Conservation (phyloP, 2,113 vertebrate genomes). For the Nanger granti region DNA sequence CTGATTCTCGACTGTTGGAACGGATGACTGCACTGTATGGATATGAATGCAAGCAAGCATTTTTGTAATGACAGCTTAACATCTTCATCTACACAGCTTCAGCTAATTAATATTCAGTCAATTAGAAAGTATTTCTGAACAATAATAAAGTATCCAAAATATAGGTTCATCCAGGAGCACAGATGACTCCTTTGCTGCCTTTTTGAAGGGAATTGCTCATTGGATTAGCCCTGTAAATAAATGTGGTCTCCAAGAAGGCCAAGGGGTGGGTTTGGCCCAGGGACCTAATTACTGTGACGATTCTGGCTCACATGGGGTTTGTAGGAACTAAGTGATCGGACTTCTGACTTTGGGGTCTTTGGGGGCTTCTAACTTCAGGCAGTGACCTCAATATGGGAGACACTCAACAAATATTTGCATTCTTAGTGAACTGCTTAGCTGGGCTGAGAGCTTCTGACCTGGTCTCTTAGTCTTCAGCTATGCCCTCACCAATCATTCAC, state of each 20-base stretch:
- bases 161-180: constrained; percentile 69
- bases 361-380: neutral
- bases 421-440: neutral
- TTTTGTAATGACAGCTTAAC: constrained; percentile 74
- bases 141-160: constrained; percentile 73
- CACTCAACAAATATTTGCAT: neutral
- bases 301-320: neutral
- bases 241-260: neutral
- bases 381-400: neutral
- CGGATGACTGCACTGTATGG: constrained; percentile 53
- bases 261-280: neutral
- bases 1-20: constrained; percentile 54
- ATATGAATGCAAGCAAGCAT: constrained; percentile 58
- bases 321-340: neutral
- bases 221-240: constrained; percentile 60
- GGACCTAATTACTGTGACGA: neutral
- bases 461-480: neutral
- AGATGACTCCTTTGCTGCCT: constrained; percentile 60
- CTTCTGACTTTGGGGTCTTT: neutral
- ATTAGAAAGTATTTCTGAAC: constrained; percentile 74
- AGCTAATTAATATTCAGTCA: constrained; percentile 78
- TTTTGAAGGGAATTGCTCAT: constrained; percentile 67
- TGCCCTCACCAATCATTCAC: neutral
- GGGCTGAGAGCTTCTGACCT: neutral
- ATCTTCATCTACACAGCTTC: constrained; percentile 71